These are phyloP conservation scores for Gerris buenoi DNA, from an alignment of 1,140 invertebrate species.

Conservation along the genomic window DNA sequence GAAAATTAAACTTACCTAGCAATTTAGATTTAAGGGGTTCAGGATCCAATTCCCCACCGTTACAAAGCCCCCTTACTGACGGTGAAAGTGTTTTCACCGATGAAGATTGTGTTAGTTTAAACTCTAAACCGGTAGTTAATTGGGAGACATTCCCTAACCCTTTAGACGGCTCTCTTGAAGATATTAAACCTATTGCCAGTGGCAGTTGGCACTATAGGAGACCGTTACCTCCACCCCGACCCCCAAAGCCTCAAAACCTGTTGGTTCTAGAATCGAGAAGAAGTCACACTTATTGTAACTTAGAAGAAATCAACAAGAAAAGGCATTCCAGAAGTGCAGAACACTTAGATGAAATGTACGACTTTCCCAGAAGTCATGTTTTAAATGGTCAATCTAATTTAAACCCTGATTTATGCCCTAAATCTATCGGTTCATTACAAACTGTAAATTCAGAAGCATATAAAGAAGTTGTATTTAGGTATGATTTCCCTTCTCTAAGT, in stretches of 20 bases:
- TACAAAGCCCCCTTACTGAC: slow-evolving; percentile 37
- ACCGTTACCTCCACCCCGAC: slow-evolving; percentile 45
- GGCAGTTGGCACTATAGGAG: slow-evolving; percentile 34
- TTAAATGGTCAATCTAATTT: slow-evolving; percentile 27
- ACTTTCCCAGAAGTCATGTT: slow-evolving; percentile 52
- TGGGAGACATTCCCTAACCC: slow-evolving; percentile 41
- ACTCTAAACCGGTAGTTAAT: slow-evolving; percentile 29
- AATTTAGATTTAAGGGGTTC: slow-evolving; percentile 19
- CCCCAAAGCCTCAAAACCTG: slow-evolving; percentile 55
- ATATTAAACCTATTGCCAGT: slow-evolving; percentile 27
- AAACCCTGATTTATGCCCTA: slow-evolving; percentile 16
- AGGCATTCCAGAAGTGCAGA: not conserved
- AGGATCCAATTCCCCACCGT: slow-evolving; percentile 26
- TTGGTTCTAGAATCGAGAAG: slow-evolving; percentile 28
- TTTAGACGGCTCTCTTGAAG: slow-evolving; percentile 37
- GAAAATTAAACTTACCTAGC: slow-evolving; percentile 27
- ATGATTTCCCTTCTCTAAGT: slow-evolving; percentile 39
- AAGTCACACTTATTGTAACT: slow-evolving; percentile 25
- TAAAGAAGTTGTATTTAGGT: slow-evolving; percentile 34
- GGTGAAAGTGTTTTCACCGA: slow-evolving; percentile 43
- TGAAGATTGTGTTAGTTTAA: slow-evolving; percentile 33
- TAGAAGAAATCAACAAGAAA: slow-evolving; percentile 19
- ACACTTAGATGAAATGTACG: slow-evolving; percentile 47
- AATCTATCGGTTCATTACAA: slow-evolving; percentile 13
- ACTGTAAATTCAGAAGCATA: not conserved